A percentile compares a stretch with the other conserved stretches of the same genome.
These are phyloP conservation scores for Trachurus trachurus DNA, from an alignment of 2,797 vertebrate genomes.

Conservation along the genomic window DNA sequence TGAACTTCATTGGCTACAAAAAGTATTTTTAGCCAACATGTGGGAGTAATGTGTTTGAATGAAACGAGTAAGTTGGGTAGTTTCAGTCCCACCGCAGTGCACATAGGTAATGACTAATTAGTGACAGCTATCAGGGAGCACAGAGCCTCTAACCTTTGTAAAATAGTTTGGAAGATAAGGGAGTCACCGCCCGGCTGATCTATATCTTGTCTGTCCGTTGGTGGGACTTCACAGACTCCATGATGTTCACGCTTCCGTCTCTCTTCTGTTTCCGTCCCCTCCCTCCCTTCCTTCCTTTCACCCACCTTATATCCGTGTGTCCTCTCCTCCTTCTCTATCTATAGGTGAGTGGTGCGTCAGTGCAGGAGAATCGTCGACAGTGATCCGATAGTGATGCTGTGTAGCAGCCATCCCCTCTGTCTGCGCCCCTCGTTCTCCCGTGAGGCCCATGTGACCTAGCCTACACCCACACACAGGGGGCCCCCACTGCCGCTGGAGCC, in stretches of 20 bases:
- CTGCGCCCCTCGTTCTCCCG: slow-evolving; percentile 83
- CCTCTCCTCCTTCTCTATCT: slow-evolving; percentile 30
- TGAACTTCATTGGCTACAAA: slow-evolving; percentile 76
- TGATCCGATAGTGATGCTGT: slow-evolving; percentile 86
- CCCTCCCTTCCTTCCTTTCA: neutral
- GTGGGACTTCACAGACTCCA: slow-evolving; percentile 45
- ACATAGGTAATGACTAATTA: slow-evolving; percentile 77
- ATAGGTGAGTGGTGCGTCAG: slow-evolving; percentile 79
- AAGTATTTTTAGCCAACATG: slow-evolving; percentile 80
- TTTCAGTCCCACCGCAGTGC: slow-evolving; percentile 73
- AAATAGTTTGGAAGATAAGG: slow-evolving; percentile 33
- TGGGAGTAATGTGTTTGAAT: slow-evolving; percentile 84
- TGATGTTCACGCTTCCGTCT: slow-evolving; percentile 31
- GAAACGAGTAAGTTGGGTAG: slow-evolving; percentile 77
- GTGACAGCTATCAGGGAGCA: slow-evolving; percentile 50
- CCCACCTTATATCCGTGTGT: slow-evolving; percentile 19
- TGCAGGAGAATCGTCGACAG: slow-evolving; percentile 55
- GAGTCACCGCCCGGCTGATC: slow-evolving; percentile 15
- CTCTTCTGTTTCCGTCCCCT: slow-evolving; percentile 15
- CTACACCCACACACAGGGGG: slow-evolving; percentile 77
- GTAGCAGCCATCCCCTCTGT: slow-evolving; percentile 75
- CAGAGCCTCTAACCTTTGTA: slow-evolving; percentile 57
- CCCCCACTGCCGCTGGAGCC: slow-evolving; percentile 83
- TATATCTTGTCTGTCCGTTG: slow-evolving; percentile 42
- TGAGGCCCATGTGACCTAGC: slow-evolving; percentile 90